Evolutionary conservation across 1,140 invertebrate genomes (phyloP).

Genomic region (Pararge aegeria): DNA sequence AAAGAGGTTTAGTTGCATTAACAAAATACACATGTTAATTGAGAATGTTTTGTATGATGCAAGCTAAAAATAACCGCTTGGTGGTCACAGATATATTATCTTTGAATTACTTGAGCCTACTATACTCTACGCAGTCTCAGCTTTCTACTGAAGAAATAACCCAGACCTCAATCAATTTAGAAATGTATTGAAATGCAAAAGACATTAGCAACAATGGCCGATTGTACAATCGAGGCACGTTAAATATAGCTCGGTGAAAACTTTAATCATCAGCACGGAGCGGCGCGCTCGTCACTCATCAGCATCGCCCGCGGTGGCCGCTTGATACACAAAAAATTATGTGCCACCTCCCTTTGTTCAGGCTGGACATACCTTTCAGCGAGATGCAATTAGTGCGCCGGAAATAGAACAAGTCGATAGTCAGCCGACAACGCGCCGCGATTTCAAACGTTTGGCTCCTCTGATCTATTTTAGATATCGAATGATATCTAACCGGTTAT

Average conservation of each 20-base stretch:
- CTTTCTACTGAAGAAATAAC: background rate
- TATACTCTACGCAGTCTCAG: no score
- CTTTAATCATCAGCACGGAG: conserved; percentile 63
- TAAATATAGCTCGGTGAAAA: conserved; percentile 77
- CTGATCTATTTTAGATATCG: conserved; percentile 75
- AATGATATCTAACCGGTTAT: conserved; percentile 53
- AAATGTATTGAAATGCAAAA: background rate
- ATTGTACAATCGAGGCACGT: conserved; percentile 33
- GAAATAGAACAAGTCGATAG: conserved; percentile 72
- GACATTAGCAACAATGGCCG: conserved; percentile 18
- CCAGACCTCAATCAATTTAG: background rate
- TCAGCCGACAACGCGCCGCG: conserved; percentile 56
- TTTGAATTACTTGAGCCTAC: no score
- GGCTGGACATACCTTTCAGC: conserved; percentile 77
- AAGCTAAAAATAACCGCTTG: no score
- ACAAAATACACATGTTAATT: no score
- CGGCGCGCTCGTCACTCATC: conserved; percentile 60
- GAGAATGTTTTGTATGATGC: no score
- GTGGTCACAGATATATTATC: no score
- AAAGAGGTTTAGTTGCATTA: no score
- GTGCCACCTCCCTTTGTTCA: conserved; percentile 75
- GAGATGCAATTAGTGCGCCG: conserved; percentile 73
- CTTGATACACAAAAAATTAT: conserved; percentile 70
- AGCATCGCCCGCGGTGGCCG: conserved; percentile 64
- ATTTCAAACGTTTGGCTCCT: conserved; percentile 66